These are phyloP conservation scores for Oithona nana DNA, from an alignment of 2,888 invertebrate genomes.

Conservation along the genomic window DNA sequence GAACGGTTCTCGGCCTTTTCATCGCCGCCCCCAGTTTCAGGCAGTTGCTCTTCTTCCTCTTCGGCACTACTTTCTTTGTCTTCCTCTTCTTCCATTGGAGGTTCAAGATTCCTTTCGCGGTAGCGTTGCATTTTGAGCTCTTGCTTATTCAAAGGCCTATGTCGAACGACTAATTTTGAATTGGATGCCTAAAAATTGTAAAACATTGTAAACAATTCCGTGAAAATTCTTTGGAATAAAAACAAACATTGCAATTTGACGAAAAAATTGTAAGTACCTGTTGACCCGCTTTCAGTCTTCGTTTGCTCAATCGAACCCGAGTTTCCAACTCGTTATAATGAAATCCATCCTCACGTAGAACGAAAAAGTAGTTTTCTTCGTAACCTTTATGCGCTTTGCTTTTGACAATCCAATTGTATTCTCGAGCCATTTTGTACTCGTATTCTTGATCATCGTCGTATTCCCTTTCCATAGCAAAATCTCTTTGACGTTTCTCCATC, in stretches of 20 bases:
- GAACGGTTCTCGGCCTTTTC: constrained; percentile 11
- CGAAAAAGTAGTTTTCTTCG: constrained; percentile 92
- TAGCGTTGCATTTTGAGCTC: constrained; percentile 72
- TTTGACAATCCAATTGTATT: constrained; percentile 98
- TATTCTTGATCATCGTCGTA: constrained; percentile 81
- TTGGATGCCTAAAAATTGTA: no score
- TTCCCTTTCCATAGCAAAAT: constrained; percentile 49
- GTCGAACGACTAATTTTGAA: constrained; percentile 69
- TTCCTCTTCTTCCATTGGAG: constrained; percentile 48
- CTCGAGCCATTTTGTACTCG: constrained; percentile 89
- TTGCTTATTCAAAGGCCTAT: constrained; percentile 59
- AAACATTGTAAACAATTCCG: no score
- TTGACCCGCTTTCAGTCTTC: constrained; percentile 56
- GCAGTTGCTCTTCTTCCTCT: constrained; percentile 22
- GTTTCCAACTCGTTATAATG: constrained; percentile 92
- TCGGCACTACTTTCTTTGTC: constrained; percentile 34
- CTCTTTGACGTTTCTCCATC: constrained; percentile 63
- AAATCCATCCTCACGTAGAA: constrained; percentile 68
- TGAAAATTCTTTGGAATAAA: no score
- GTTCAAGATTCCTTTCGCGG: constrained; percentile 70
- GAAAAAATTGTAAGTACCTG: no score
- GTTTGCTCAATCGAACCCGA: constrained; percentile 73
- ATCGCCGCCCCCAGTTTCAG: constrained; percentile 35
- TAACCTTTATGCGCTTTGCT: constrained; percentile 86
- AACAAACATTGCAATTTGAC: no score